Conservation (phyloP, 2,797 vertebrate genomes). For the Aselliscus stoliczkanus region DNA sequence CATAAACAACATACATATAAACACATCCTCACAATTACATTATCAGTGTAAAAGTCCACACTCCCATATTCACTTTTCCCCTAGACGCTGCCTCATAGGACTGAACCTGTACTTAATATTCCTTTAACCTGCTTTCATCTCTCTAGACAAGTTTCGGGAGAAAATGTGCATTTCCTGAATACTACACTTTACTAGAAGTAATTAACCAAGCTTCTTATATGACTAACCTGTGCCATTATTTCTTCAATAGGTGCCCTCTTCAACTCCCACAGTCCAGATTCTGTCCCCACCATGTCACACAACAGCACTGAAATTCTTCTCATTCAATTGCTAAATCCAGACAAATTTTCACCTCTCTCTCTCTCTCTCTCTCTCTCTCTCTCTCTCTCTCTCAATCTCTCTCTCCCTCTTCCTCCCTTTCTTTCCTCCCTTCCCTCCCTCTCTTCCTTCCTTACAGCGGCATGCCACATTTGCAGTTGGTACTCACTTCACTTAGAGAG, state of each 20-base stretch:
- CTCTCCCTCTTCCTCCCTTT: too few relatives aligned
- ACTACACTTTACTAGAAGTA: not conserved
- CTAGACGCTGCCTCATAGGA: not conserved
- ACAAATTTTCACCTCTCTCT: not conserved
- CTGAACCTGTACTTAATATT: not conserved
- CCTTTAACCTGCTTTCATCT: not conserved
- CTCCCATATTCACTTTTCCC: not conserved
- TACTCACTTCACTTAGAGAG: not conserved
- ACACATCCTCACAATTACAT: not conserved
- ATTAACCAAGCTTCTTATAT: not conserved
- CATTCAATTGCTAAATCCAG: not conserved
- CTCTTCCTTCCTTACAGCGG: not conserved
- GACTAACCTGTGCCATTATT: not conserved
- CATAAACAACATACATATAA: not conserved
- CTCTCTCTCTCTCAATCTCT: too few relatives aligned
- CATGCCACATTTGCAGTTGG: too few relatives aligned
- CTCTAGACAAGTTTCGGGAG: not conserved
- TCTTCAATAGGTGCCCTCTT: not conserved
- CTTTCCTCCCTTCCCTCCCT: not conserved
- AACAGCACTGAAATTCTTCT: not conserved
- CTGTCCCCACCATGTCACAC: not conserved
- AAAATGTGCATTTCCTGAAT: not conserved
- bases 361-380: too few relatives aligned
- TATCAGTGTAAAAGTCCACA: not conserved
- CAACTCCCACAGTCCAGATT: not conserved